phyloP scores from a whole-genome alignment of 2,113 vertebrate species.

The Nettapus auritus region DNA sequence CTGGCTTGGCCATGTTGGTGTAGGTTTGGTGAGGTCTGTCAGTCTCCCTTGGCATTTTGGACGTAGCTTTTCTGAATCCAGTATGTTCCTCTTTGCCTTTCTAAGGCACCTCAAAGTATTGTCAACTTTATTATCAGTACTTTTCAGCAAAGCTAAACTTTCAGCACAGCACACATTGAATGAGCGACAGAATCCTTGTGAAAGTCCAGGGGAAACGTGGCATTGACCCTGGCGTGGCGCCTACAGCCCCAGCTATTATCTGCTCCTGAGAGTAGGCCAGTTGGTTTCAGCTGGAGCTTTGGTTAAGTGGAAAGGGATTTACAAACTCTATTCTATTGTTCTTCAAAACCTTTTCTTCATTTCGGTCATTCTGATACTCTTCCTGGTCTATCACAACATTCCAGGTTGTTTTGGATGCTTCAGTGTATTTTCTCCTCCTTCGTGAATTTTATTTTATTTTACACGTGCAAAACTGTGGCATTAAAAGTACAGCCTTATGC shows the following conservation, averaged over 20 bases:
- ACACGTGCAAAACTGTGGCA: neutral
- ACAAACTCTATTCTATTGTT: neutral
- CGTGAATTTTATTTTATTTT: constrained; percentile 30
- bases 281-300: constrained; percentile 7
- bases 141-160: neutral
- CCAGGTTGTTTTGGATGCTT: constrained; percentile 40
- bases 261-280: neutral
- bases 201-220: neutral
- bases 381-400: neutral
- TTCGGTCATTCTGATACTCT: neutral
- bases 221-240: neutral
- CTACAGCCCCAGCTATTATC: neutral
- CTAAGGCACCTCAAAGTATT: neutral
- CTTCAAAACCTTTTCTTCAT: neutral
- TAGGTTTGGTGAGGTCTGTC: neutral
- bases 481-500: constrained; percentile 13
- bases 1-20: neutral
- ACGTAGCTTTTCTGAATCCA: neutral
- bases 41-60: neutral
- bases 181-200: neutral
- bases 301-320: constrained; percentile 12
- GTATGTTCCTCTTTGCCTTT: neutral
- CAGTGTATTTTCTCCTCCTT: constrained; percentile 12
- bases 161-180: neutral
- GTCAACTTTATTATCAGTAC: neutral